Base-by-base conservation (phyloP, 2,888 invertebrate species). In the Eledona agricola region DNA sequence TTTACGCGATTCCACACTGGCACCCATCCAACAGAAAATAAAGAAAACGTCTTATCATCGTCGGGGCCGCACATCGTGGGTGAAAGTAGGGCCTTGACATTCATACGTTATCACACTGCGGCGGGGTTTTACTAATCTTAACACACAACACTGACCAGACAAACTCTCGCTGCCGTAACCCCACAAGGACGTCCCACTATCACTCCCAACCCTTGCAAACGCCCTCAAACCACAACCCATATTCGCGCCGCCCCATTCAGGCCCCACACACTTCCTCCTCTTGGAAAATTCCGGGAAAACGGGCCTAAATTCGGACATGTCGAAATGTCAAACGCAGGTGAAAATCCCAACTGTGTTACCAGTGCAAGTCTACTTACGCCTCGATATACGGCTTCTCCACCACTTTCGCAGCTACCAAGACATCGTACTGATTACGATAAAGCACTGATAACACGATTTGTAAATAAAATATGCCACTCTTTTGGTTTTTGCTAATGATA, bases 191-290 rank as follows among this genome's bases (percentile, higher is more conserved):
- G n/a, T n/a, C n/a, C n/a, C 4, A 19, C n/a, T 4, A 19, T 19
- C 20, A 19, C 4, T 4, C n/a, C 4, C n/a, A 19, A 5, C 20
- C 4, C 20, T 65, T 17, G 54, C 43, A 73, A 72, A 51, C 51
- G 35, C 29, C 40, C 13, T 20, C 17, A 37, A 52, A 38, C 35
- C 7, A 17, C 4, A 43, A 42, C 29, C n/a, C 12, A 4, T 9
- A 19, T 5, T 19, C n/a, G n/a, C n/a, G n/a, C n/a, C n/a, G n/a
- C n/a, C n/a, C n/a, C 4, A 19, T 19, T 19, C n/a, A 19, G 20
- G 20, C 20, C 20, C 20, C 20, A 19, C 20, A 19, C 20, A n/a
- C n/a, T n/a, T n/a, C n/a, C n/a, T n/a, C n/a, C n/a, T n/a, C n/a
- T n/a, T n/a, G n/a, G 23, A 29, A 38, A 15, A 5, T 34, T 40